Percentiles rank a stretch among this genome's conserved stretches.
These are phyloP conservation scores for Clupea harengus DNA, from an alignment of 2,113 vertebrate species.

Conservation along the genomic window DNA sequence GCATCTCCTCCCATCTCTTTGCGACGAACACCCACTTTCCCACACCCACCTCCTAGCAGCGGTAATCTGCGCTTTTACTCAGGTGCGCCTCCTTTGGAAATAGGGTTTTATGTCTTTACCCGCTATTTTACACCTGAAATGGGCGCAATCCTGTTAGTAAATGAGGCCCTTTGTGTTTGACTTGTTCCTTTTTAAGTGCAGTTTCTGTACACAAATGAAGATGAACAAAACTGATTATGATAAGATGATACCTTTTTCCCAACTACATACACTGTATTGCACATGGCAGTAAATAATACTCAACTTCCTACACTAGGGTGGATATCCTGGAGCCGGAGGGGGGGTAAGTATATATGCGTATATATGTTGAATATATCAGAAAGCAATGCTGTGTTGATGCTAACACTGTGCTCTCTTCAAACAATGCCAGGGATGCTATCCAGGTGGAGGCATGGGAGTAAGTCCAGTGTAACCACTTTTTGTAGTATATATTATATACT, in stretches of 20 bases:
- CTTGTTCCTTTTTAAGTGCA: neutral
- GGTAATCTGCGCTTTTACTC: too few species aligned
- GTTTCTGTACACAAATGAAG: neutral
- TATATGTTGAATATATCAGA: neutral
- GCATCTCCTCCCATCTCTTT: too few species aligned
- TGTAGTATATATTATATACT: too few species aligned
- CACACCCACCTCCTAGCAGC: too few species aligned
- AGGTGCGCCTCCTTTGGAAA: too few species aligned
- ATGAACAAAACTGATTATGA: neutral
- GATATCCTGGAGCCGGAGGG: slow-evolving; percentile 28
- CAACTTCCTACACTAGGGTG: neutral
- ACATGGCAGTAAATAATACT: neutral
- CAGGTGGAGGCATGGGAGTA: slow-evolving; percentile 57
- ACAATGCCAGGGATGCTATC: slow-evolving; percentile 48
- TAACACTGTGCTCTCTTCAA: neutral
- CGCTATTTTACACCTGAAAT: too few species aligned
- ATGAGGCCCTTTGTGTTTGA: too few species aligned
- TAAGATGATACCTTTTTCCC: neutral
- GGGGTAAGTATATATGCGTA: neutral
- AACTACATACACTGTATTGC: neutral
- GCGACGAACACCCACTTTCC: too few species aligned
- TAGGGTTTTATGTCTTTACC: too few species aligned
- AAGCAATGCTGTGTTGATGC: neutral
- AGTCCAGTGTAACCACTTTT: neutral
- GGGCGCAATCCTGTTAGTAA: too few species aligned